A percentile compares a stretch with the other conserved stretches of the same genome.
Conservation (phyloP, 2,888 invertebrate species). For the Drosophila quinaria region DNA sequence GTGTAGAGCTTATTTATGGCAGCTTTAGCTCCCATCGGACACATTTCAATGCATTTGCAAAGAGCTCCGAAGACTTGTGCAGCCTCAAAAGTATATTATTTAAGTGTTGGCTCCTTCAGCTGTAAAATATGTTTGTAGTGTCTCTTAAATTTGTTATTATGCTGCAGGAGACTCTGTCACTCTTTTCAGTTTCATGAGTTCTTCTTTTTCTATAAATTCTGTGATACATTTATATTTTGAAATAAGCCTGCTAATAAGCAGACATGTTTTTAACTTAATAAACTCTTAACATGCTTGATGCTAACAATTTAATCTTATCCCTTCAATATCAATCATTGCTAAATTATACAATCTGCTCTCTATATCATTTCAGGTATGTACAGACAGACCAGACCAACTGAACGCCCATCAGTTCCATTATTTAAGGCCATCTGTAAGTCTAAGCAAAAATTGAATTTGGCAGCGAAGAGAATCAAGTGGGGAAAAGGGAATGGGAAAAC, state of each 20-base stretch:
- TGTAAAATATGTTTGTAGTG: constrained; percentile 12
- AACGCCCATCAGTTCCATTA: constrained; percentile 57
- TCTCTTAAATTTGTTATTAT: constrained; percentile 22
- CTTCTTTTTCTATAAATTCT: too few species aligned
- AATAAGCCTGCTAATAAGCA: too few species aligned
- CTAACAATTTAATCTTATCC: neutral
- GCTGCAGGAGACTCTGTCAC: neutral
- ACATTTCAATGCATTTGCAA: constrained; percentile 81
- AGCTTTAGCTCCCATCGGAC: constrained; percentile 82
- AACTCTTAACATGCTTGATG: neutral
- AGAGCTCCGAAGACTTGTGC: constrained; percentile 46
- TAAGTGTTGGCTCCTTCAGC: constrained; percentile 17
- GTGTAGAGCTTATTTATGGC: constrained; percentile 79
- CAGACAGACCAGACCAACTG: constrained; percentile 2
- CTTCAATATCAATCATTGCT: constrained; percentile 35
- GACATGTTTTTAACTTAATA: neutral
- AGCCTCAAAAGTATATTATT: constrained; percentile 32
- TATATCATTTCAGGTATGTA: constrained; percentile 70
- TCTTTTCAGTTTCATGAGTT: too few species aligned
- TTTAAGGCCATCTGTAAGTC: constrained; percentile 62
- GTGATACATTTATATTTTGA: too few species aligned
- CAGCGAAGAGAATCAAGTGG: constrained; percentile 26
- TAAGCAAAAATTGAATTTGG: constrained; percentile 56
- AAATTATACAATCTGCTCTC: constrained; percentile 39
- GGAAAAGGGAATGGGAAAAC: constrained; percentile 21